Percentiles rank a stretch among this genome's conserved stretches.
Conservation (phyloP, 2,888 invertebrate species). For the Scotopteryx bipunctaria region DNA sequence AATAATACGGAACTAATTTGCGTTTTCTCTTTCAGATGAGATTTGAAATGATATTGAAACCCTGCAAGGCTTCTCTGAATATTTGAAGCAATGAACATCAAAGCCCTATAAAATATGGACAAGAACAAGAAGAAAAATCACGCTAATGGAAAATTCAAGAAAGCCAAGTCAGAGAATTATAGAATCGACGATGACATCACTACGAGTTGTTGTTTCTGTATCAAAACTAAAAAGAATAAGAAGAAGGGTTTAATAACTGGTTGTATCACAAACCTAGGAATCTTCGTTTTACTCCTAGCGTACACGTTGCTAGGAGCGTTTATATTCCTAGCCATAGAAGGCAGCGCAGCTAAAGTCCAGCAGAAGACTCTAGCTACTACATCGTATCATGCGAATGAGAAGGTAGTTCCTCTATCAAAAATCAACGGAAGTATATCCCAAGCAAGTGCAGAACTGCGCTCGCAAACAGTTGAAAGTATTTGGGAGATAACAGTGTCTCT, state of each 20-base stretch:
- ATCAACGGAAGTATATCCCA: slow-evolving; percentile 69
- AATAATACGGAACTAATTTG: slow-evolving; percentile 6
- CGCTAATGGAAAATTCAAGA: slow-evolving; percentile 75
- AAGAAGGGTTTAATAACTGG: slow-evolving; percentile 84
- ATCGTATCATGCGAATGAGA: slow-evolving; percentile 73
- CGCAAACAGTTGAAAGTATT: slow-evolving; percentile 92
- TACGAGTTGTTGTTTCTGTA: slow-evolving; percentile 76
- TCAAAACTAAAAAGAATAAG: slow-evolving; percentile 76
- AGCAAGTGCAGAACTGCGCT: slow-evolving; percentile 72
- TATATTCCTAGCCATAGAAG: slow-evolving; percentile 93
- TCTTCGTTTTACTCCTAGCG: slow-evolving; percentile 90
- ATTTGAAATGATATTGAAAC: slow-evolving; percentile 14
- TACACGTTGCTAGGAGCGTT: slow-evolving; percentile 90
- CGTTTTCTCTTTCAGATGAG: slow-evolving; percentile 37
- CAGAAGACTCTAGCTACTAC: slow-evolving; percentile 79
- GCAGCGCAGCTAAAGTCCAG: slow-evolving; percentile 81
- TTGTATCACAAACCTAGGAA: slow-evolving; percentile 90
- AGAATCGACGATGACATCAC: slow-evolving; percentile 66
- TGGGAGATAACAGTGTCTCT: slow-evolving; percentile 95
- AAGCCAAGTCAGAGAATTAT: slow-evolving; percentile 67
- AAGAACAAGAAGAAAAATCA: slow-evolving; percentile 76
- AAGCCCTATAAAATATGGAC: slow-evolving; percentile 61
- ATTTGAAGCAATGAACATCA: slow-evolving; percentile 22
- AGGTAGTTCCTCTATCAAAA: slow-evolving; percentile 61
- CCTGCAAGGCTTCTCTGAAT: slow-evolving; percentile 15